Evolutionary conservation across 2,113 vertebrate genomes (phyloP), one percentile per base, ranked within the genome.

Genomic region (Calyptomena viridis): DNA sequence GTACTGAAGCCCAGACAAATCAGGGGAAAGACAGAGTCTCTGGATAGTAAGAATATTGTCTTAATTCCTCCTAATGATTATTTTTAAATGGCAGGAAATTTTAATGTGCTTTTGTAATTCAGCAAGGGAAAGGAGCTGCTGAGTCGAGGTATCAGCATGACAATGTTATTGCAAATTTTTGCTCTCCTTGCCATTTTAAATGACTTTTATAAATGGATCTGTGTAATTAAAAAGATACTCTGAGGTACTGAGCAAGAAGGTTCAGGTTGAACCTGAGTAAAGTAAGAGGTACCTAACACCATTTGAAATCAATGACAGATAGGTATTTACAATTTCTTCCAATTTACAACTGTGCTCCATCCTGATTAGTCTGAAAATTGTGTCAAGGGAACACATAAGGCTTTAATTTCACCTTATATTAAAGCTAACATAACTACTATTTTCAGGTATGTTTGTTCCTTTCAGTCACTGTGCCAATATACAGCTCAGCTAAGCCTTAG

Each of bases 1-100:
- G 31, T 80, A 73, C 46, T 27, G 18, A 84, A 91, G 77, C 40
- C 71, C 81, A 82, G 60, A 67, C 39, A 59, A 80, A 55, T 24
- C 19, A 9, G 14, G 47, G 42, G 30, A 62, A 56, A 82, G 33
- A 23, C 33, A 73, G 39, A 33, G 53, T 82, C 62, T 90, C 78
- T 66, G 46, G 62, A 24, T 17, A 88, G 31, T 85, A 80, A n/a
- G 71, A 76, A 50, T 80, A 50, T 83, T 75, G 31, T 46, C 47
- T 78, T 40, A 84, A 35, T 82, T 94, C 50, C 63, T 87, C 24
- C 28, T 95, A 89, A 95, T 75, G 80, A 90, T 78, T 95, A 69
- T 95, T 94, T 94, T 97, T 93, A 95, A 95, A 93, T 95, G 63
- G 71, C 78, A 89, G 84, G 95, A 97, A 95, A 93, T 85, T 82